Percentiles rank a stretch among this genome's conserved stretches.
Conservation (phyloP, 2,888 invertebrate genomes). For the Drosophila lutescens region DNA sequence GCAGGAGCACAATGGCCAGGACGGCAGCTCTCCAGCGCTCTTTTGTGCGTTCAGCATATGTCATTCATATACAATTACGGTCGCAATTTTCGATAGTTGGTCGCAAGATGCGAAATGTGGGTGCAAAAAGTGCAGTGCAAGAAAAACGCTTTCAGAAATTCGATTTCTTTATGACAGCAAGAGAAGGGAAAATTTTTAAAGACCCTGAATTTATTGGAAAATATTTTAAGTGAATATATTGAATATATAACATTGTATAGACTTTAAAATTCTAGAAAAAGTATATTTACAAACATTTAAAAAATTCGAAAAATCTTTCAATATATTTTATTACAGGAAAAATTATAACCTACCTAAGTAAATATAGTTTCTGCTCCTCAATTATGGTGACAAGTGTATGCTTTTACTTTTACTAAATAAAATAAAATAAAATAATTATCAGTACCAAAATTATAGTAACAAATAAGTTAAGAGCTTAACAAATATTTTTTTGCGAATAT, state of each 20-base stretch:
- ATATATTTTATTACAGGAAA: too few relatives aligned
- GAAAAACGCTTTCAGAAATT: conserved; percentile 8
- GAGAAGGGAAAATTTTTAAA: neutral
- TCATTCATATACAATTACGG: conserved; percentile 77
- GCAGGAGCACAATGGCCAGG: conserved; percentile 67
- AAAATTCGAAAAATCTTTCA: too few relatives aligned
- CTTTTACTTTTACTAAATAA: too few relatives aligned
- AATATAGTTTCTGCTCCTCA: too few relatives aligned
- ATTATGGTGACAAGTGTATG: too few relatives aligned
- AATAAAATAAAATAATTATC: too few relatives aligned
- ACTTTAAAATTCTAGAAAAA: too few relatives aligned
- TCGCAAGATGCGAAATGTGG: conserved; percentile 33
- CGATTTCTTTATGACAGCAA: neutral
- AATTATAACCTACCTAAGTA: too few relatives aligned
- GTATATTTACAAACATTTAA: too few relatives aligned
- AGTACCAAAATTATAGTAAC: neutral
- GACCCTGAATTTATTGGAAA: neutral
- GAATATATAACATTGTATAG: too few relatives aligned
- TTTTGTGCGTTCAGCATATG: conserved; percentile 63
- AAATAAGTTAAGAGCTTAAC: neutral
- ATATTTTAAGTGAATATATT: too few relatives aligned
- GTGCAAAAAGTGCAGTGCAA: conserved; percentile 26
- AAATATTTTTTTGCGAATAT: neutral
- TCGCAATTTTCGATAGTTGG: conserved; percentile 54
- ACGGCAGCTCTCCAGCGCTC: conserved; percentile 27